Percentiles rank a stretch among this genome's conserved stretches.
phyloP scores from a whole-genome alignment of 2,888 invertebrate species.

The Meganola albula region DNA sequence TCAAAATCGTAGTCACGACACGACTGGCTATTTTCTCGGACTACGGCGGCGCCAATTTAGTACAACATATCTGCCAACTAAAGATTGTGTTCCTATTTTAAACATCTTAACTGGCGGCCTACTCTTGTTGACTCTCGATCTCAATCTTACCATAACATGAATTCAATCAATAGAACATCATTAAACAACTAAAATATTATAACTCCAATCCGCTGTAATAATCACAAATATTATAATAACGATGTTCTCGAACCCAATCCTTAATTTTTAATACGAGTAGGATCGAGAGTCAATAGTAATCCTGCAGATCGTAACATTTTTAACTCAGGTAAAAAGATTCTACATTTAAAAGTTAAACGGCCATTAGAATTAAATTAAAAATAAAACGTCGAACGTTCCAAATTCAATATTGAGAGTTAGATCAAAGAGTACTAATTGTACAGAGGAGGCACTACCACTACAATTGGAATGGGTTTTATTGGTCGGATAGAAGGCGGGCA shows the following conservation, averaged over 20 bases:
- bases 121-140: no score
- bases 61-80: constrained; percentile 52
- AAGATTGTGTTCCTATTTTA: no score
- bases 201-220: no score
- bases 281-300: no score
- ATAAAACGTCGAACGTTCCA: constrained; percentile 17
- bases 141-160: no score
- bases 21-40: constrained; percentile 55
- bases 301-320: constrained; percentile 15
- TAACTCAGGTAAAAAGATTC: constrained; percentile 25
- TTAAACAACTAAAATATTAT: no score
- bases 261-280: no score
- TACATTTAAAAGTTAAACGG: constrained; percentile 24
- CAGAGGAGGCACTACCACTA: constrained; percentile 51
- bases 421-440: constrained; percentile 60
- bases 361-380: constrained; percentile 28
- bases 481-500: constrained; percentile 55
- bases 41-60: constrained; percentile 51
- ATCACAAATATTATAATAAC: no score
- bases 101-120: no score
- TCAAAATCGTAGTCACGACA: constrained; percentile 50
- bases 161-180: no score
- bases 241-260: no score
- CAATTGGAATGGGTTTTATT: constrained; percentile 59
- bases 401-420: constrained; percentile 35